phyloP scores from a whole-genome alignment of 2,888 invertebrate species.

The Alloscopus bannaensis region DNA sequence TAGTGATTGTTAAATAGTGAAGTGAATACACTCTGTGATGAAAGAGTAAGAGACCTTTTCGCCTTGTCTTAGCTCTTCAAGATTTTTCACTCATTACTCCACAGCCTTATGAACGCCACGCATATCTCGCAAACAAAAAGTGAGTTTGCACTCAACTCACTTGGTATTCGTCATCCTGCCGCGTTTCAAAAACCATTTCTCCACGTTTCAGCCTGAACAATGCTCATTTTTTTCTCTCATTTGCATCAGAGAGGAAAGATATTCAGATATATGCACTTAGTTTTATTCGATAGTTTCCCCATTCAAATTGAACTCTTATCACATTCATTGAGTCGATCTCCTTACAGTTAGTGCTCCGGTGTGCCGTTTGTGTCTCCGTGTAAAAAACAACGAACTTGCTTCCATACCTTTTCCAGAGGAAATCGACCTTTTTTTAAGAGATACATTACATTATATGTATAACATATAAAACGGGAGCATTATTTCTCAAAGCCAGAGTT shows the following conservation, averaged over 20 bases:
- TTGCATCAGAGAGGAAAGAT: constrained; percentile 25
- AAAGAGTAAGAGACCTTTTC: constrained; percentile 51
- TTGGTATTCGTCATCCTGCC: constrained; percentile 52
- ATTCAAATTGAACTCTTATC: too few relatives aligned
- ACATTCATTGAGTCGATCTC: too few relatives aligned
- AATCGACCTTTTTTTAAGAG: neutral
- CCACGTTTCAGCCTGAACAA: too few relatives aligned
- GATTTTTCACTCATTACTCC: neutral
- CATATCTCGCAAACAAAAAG: constrained; percentile 66
- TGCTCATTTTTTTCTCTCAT: too few relatives aligned
- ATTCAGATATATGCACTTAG: constrained; percentile 15
- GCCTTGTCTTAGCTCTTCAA: constrained; percentile 8
- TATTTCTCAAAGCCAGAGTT: neutral
- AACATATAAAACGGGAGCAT: neutral
- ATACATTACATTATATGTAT: too few relatives aligned
- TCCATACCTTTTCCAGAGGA: neutral
- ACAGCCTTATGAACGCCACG: too few relatives aligned
- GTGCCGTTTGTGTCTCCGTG: neutral
- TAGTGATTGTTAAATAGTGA: constrained; percentile 1
- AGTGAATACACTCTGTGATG: constrained; percentile 34
- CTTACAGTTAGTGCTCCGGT: neutral
- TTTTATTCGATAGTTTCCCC: constrained; percentile 19
- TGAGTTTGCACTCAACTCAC: constrained; percentile 56
- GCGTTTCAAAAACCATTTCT: too few relatives aligned
- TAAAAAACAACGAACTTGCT: neutral